A percentile compares a stretch with the other conserved stretches of the same genome.
phyloP scores from a whole-genome alignment of 1,140 invertebrate genomes.

The Drosophila santomea region DNA sequence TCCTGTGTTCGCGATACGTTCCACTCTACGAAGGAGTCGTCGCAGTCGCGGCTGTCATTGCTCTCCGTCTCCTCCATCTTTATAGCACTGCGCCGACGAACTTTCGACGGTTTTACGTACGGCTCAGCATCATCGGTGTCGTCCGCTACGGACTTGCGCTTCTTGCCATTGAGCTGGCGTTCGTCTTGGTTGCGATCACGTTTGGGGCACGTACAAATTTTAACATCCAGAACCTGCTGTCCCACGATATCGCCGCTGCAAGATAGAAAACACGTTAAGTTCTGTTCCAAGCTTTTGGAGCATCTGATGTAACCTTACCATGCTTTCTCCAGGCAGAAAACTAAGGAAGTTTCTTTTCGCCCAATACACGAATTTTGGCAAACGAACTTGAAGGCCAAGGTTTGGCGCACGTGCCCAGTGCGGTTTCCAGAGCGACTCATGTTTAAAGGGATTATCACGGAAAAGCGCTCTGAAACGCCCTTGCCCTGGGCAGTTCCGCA shows the following conservation, averaged over 20 bases:
- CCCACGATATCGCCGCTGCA: constrained; percentile 75
- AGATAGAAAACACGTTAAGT: not conserved
- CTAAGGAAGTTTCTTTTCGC: constrained; percentile 68
- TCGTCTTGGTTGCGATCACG: constrained; percentile 69
- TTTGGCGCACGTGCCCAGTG: constrained; percentile 57
- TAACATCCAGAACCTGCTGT: constrained; percentile 68
- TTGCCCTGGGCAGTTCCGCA: constrained; percentile 67
- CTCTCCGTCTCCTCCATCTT: constrained; percentile 68
- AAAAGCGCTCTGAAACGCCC: constrained; percentile 76
- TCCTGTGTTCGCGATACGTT: constrained; percentile 43
- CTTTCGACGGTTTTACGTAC: constrained; percentile 31
- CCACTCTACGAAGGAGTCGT: constrained; percentile 34
- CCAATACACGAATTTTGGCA: constrained; percentile 82
- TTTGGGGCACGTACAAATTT: constrained; percentile 80
- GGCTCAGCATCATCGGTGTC: constrained; percentile 42
- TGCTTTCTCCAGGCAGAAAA: constrained; percentile 71
- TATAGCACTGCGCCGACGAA: constrained; percentile 35
- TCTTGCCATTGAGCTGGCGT: constrained; percentile 32
- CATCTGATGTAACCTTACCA: constrained; percentile 32
- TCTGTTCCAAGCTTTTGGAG: too few relatives aligned
- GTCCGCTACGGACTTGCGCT: constrained; percentile 36
- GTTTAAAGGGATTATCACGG: constrained; percentile 71
- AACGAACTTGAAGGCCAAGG: constrained; percentile 73
- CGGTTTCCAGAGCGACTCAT: constrained; percentile 44
- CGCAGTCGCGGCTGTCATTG: constrained; percentile 38